Conservation (phyloP, 92 coral and sea anemone species). For the Actinostola sp. region DNA sequence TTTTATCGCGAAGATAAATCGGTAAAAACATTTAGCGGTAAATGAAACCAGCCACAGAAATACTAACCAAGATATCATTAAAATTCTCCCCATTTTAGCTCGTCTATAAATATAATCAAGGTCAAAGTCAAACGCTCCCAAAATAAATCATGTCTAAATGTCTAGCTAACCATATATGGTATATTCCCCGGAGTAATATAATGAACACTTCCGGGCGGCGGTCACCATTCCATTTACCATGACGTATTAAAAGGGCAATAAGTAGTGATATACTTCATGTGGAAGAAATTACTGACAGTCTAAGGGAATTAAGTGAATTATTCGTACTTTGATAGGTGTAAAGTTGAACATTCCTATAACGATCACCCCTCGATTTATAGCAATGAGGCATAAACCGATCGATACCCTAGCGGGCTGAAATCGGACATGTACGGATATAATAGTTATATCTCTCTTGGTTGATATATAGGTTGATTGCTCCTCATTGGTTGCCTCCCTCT, state of each 20-base stretch:
- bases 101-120: background rate
- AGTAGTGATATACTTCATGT: background rate
- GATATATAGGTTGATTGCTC: too few species aligned
- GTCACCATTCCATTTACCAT: background rate
- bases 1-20: too few species aligned
- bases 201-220: background rate
- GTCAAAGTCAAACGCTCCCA: background rate
- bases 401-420: too few species aligned
- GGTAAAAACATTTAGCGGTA: too few species aligned
- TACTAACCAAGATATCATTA: background rate
- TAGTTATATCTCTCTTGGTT: too few species aligned
- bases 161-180: background rate
- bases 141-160: background rate
- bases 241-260: slow-evolving; percentile 13
- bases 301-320: background rate
- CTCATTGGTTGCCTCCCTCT: too few species aligned
- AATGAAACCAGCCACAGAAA: too few species aligned
- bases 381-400: too few species aligned
- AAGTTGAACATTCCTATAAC: too few species aligned
- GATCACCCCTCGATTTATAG: too few species aligned
- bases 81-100: slow-evolving; percentile 1
- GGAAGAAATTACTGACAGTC: background rate
- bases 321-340: too few species aligned
- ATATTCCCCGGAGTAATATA: background rate
- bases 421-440: too few species aligned